Conservation (phyloP, 2,888 invertebrate genomes). For the Lasioglossum pauxillum region DNA sequence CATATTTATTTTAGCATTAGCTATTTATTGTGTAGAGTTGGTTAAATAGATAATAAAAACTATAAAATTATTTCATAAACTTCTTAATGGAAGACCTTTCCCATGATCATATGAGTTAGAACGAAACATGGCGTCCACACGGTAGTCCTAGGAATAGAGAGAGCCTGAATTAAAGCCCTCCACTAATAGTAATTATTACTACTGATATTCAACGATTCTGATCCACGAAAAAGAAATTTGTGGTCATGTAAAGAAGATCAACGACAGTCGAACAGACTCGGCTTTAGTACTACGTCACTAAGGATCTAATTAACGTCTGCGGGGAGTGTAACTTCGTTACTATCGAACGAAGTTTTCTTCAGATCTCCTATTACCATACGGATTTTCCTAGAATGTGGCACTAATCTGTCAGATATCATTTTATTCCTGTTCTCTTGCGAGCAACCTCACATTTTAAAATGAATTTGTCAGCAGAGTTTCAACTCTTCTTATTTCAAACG, state of each 20-base stretch:
- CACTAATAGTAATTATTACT: not conserved
- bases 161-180: not conserved
- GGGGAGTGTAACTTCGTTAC: conserved; percentile 35
- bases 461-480: conserved; percentile 4
- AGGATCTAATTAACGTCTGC: conserved; percentile 31
- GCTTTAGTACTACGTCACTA: conserved; percentile 22
- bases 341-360: conserved; percentile 30
- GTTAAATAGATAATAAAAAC: not conserved
- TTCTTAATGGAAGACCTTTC: no score
- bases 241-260: conserved; percentile 21
- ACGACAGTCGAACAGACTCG: conserved; percentile 18
- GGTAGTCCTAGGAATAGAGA: not conserved
- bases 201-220: not conserved
- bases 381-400: conserved; percentile 34
- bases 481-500: not conserved
- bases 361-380: conserved; percentile 3
- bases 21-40: not conserved
- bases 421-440: conserved; percentile 4
- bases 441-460: not conserved
- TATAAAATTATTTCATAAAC: no score
- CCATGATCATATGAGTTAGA: not conserved
- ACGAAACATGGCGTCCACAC: not conserved
- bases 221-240: not conserved
- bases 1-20: not conserved
- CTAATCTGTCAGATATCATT: conserved; percentile 39